phyloP scores from a whole-genome alignment of 2,113 vertebrate genomes.

The Melanostigma gelatinosum region DNA sequence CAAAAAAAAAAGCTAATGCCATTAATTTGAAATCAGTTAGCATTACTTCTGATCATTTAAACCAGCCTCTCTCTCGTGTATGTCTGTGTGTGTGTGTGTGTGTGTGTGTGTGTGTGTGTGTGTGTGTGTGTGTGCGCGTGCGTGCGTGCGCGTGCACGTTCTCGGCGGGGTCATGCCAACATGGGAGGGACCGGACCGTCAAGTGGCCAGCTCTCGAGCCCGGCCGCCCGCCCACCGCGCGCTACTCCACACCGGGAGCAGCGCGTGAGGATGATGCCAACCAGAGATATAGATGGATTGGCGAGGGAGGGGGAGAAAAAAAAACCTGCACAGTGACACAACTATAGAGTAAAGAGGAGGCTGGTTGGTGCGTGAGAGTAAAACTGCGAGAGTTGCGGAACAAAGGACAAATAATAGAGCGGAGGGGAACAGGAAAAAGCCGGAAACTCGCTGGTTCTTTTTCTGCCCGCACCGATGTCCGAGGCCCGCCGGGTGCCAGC shows the following conservation, averaged over 20 bases:
- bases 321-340: slow-evolving; percentile 54
- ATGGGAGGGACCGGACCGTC: slow-evolving; percentile 75
- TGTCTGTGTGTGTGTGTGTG: slow-evolving; percentile 17
- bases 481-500: slow-evolving; percentile 56
- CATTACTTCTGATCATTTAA: slow-evolving; percentile 13
- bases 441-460: slow-evolving; percentile 62
- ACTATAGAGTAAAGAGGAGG: slow-evolving; percentile 42
- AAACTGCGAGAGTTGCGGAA: slow-evolving; percentile 59
- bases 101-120: slow-evolving; percentile 23
- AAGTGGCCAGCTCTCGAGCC: slow-evolving; percentile 74
- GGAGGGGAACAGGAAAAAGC: slow-evolving; percentile 56
- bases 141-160: background rate
- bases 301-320: slow-evolving; percentile 6
- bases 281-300: slow-evolving; percentile 43
- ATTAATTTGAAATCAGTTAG: slow-evolving; percentile 20
- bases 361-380: slow-evolving; percentile 32
- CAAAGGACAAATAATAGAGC: slow-evolving; percentile 37
- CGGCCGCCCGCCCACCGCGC: slow-evolving; percentile 67
- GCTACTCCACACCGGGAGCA: slow-evolving; percentile 65
- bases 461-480: slow-evolving; percentile 55
- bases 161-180: slow-evolving; percentile 64
- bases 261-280: slow-evolving; percentile 68
- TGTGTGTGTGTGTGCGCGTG: slow-evolving; percentile 9
- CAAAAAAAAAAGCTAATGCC: background rate
- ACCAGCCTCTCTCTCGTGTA: background rate